Conservation (phyloP, 2,888 invertebrate species). For the Alloscopus bannaensis region DNA sequence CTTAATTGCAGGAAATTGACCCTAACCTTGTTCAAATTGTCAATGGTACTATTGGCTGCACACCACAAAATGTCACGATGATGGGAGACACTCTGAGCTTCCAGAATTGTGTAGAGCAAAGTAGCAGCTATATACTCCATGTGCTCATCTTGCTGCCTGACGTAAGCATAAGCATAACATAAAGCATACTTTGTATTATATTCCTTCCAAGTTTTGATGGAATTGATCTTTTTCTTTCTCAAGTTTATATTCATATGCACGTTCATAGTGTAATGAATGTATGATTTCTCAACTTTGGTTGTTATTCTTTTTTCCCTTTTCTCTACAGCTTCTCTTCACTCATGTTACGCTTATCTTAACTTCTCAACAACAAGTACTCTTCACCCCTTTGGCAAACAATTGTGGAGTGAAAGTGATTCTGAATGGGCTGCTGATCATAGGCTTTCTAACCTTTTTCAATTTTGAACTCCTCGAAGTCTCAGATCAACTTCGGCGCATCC, state of each 20-base stretch:
- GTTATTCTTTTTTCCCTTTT: no score
- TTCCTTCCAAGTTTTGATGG: neutral
- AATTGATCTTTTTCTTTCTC: no score
- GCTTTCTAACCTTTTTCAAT: conserved; percentile 57
- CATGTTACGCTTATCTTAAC: conserved; percentile 58
- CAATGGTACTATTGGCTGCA: conserved; percentile 46
- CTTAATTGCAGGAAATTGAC: conserved; percentile 33
- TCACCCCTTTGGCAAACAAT: conserved; percentile 49
- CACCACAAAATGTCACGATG: neutral
- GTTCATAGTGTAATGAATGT: no score
- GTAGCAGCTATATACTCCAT: conserved; percentile 46
- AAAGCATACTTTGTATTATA: no score
- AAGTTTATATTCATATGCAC: no score
- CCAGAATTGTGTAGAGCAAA: conserved; percentile 37
- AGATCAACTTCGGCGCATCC: conserved; percentile 44
- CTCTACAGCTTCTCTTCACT: conserved; percentile 58
- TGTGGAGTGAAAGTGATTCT: conserved; percentile 64
- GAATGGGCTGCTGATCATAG: conserved; percentile 57
- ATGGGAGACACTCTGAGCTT: neutral
- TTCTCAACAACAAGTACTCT: conserved; percentile 60
- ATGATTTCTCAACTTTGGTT: no score
- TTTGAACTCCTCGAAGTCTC: conserved; percentile 51
- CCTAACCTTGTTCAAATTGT: conserved; percentile 36
- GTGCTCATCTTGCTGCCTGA: conserved; percentile 63
- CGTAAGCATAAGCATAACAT: no score